These are phyloP conservation scores for Polymixis lichenea DNA, from an alignment of 2,888 invertebrate species.

Conservation along the genomic window DNA sequence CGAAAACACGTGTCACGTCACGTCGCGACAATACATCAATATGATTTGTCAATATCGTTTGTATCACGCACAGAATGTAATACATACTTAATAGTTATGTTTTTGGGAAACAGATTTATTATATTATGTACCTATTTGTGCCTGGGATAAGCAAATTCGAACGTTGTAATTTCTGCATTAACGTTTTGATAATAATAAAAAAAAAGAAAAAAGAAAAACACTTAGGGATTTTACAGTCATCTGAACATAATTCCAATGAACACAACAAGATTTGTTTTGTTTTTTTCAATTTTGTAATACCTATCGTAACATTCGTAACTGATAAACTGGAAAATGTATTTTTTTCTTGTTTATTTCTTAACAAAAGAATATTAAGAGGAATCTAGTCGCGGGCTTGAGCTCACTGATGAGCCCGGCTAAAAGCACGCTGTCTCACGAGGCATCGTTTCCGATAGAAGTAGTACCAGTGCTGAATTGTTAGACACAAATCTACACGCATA, in stretches of 20 bases:
- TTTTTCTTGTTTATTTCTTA: neutral
- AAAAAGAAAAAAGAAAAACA: neutral
- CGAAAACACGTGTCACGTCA: slow-evolving; percentile 34
- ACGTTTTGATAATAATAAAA: neutral
- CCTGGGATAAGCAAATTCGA: neutral
- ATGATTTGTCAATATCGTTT: slow-evolving; percentile 53
- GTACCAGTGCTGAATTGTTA: too few relatives aligned
- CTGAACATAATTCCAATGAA: neutral
- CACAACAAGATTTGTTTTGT: too few relatives aligned
- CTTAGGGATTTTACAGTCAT: neutral
- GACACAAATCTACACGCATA: too few relatives aligned
- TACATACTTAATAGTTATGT: slow-evolving; percentile 15
- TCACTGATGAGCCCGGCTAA: too few relatives aligned
- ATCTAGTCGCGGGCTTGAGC: too few relatives aligned
- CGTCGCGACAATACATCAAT: slow-evolving; percentile 50
- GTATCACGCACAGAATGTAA: slow-evolving; percentile 20
- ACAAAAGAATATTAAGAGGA: neutral
- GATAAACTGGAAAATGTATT: neutral
- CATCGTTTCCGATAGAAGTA: too few relatives aligned
- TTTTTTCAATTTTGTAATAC: too few relatives aligned
- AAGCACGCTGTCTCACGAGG: too few relatives aligned
- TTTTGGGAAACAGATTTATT: slow-evolving; percentile 28
- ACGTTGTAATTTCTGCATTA: neutral
- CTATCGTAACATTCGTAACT: too few relatives aligned
- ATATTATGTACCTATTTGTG: neutral